Evolutionary conservation across 1,140 invertebrate species (phyloP).

Genomic region (Drosophila arizonae): DNA sequence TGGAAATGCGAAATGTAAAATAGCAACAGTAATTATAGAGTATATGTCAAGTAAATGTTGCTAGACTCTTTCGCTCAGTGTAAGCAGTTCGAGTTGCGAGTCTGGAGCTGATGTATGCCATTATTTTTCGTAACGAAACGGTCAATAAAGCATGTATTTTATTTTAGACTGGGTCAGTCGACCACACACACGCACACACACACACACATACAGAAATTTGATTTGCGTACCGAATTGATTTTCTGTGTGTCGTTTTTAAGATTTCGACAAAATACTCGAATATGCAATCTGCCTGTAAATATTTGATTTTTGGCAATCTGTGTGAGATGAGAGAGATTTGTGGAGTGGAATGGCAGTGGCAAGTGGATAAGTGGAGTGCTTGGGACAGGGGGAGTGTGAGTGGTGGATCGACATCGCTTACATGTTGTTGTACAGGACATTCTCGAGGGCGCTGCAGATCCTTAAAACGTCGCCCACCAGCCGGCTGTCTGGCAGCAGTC

Average conservation of each 20-base stretch:
- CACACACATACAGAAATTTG: slow-evolving; percentile 9
- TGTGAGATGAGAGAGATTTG: background rate
- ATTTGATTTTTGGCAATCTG: background rate
- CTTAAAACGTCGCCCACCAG: slow-evolving; percentile 8
- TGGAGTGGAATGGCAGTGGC: background rate
- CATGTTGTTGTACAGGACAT: slow-evolving; percentile 75
- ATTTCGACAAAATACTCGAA: too few species aligned
- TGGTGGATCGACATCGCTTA: slow-evolving; percentile 45
- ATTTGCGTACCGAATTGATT: slow-evolving; percentile 70
- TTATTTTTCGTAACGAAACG: slow-evolving; percentile 14
- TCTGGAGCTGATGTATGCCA: background rate
- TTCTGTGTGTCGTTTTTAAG: slow-evolving; percentile 12
- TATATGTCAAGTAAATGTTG: background rate
- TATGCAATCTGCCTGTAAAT: slow-evolving; percentile 5
- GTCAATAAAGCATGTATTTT: slow-evolving; percentile 43
- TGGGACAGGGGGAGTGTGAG: background rate
- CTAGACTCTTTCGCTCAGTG: slow-evolving; percentile 4
- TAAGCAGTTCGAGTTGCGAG: background rate
- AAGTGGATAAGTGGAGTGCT: too few species aligned
- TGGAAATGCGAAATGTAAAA: too few species aligned
- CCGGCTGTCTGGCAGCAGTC: slow-evolving; percentile 2
- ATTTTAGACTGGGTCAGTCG: slow-evolving; percentile 40
- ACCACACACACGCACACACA: slow-evolving; percentile 20
- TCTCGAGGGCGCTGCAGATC: slow-evolving; percentile 60
- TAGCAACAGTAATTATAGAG: too few species aligned